phyloP scores from a whole-genome alignment of 64 coral and sea anemone species.

The Montipora foliosa region DNA sequence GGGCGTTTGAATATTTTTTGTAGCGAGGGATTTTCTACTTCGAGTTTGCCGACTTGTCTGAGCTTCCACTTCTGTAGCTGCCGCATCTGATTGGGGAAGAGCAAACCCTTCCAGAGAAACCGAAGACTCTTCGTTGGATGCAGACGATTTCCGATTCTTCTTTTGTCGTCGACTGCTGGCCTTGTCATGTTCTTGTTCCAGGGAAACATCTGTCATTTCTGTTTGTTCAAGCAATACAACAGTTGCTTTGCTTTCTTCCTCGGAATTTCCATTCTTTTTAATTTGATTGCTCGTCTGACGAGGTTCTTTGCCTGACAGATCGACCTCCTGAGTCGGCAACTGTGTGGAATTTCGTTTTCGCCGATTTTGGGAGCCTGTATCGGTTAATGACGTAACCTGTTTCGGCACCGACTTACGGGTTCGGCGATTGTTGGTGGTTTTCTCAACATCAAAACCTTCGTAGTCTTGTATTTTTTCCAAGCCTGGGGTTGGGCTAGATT shows the following conservation, averaged over 20 bases:
- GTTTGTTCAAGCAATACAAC: not conserved
- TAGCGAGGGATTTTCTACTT: not conserved
- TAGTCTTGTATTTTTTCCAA: not conserved
- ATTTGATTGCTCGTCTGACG: not conserved
- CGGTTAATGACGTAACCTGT: not conserved
- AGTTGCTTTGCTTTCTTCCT: not conserved
- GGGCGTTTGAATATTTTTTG: not conserved
- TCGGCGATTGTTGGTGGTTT: not conserved
- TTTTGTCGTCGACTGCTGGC: not conserved
- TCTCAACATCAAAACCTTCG: not conserved
- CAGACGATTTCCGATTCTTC: constrained; percentile 1
- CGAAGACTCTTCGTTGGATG: not conserved
- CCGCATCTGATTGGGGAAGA: not conserved
- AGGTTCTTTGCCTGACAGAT: not conserved
- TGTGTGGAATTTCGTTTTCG: not conserved
- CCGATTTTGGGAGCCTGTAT: not conserved
- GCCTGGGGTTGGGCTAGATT: not conserved
- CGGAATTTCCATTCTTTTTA: not conserved
- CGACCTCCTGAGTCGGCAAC: not conserved
- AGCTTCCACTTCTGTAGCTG: not conserved
- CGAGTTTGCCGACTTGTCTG: not conserved
- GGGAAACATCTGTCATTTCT: not conserved
- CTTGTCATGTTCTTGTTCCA: not conserved
- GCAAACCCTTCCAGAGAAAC: not conserved
- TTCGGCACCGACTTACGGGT: not conserved